Evolutionary conservation across 1,140 invertebrate species (phyloP).

Genomic region (Holotrichia oblita): DNA sequence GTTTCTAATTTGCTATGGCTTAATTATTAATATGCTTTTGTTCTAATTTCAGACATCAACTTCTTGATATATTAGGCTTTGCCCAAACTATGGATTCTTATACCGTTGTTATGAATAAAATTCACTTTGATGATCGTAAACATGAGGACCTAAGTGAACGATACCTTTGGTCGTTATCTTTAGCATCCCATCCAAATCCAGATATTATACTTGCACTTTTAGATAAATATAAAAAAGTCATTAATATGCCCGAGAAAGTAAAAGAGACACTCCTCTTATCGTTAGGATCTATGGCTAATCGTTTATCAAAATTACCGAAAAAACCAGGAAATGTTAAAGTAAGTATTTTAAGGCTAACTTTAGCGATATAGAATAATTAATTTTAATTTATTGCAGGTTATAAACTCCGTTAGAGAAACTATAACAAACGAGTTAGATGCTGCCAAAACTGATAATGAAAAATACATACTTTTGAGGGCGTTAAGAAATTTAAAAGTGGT

Average conservation of each 20-base stretch:
- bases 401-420: slow-evolving; percentile 64
- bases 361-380: background rate
- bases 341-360: background rate
- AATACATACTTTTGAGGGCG: slow-evolving; percentile 70
- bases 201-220: slow-evolving; percentile 70
- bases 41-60: slow-evolving; percentile 65
- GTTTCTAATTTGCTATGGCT: background rate
- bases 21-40: slow-evolving; percentile 8
- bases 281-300: slow-evolving; percentile 69
- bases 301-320: slow-evolving; percentile 55
- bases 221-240: slow-evolving; percentile 62
- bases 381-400: slow-evolving; percentile 52
- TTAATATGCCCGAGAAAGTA: slow-evolving; percentile 66
- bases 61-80: slow-evolving; percentile 76
- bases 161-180: slow-evolving; percentile 77
- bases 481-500: slow-evolving; percentile 73
- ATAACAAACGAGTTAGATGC: slow-evolving; percentile 64
- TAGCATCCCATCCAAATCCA: slow-evolving; percentile 68
- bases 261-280: slow-evolving; percentile 73
- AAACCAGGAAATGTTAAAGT: slow-evolving; percentile 18
- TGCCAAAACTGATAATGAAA: slow-evolving; percentile 66
- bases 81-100: slow-evolving; percentile 73
- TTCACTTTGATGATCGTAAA: slow-evolving; percentile 68
- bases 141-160: slow-evolving; percentile 71
- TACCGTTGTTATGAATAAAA: slow-evolving; percentile 71